Percentiles rank a stretch among this genome's conserved stretches.
Conservation (phyloP, 2,888 invertebrate genomes). For the Drosophila anomalipes region DNA sequence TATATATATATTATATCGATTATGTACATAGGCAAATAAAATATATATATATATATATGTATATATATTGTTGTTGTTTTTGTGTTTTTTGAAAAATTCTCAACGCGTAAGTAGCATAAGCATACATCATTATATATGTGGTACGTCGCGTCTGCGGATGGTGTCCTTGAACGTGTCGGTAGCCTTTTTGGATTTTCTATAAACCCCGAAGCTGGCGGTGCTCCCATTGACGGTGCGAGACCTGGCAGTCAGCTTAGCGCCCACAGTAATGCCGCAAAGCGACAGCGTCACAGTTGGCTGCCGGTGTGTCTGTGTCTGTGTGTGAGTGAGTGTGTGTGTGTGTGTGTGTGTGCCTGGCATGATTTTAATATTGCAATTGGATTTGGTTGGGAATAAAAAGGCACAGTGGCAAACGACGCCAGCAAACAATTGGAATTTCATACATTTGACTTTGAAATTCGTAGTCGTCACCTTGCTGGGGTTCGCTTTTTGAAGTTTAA, state of each 20-base stretch:
- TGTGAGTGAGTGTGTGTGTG: slow-evolving; percentile 16
- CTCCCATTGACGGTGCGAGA: slow-evolving; percentile 40
- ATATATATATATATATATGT: slow-evolving; percentile 9
- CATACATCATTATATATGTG: slow-evolving; percentile 64
- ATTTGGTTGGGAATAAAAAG: slow-evolving; percentile 45
- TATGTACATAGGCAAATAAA: neutral
- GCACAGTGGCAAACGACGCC: slow-evolving; percentile 40
- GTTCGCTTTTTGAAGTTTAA: slow-evolving; percentile 53
- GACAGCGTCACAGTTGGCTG: slow-evolving; percentile 67
- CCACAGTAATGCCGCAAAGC: slow-evolving; percentile 62
- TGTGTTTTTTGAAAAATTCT: slow-evolving; percentile 64
- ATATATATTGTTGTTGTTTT: slow-evolving; percentile 32
- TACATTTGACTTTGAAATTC: slow-evolving; percentile 58
- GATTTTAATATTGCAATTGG: slow-evolving; percentile 81
- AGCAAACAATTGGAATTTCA: slow-evolving; percentile 77
- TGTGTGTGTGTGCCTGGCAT: slow-evolving; percentile 30
- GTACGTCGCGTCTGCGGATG: slow-evolving; percentile 40
- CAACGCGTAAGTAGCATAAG: slow-evolving; percentile 59
- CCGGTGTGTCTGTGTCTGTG: neutral
- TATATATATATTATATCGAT: slow-evolving; percentile 7
- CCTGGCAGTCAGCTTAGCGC: slow-evolving; percentile 69
- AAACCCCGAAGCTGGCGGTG: slow-evolving; percentile 5
- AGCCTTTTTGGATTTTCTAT: slow-evolving; percentile 39
- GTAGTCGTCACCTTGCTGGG: slow-evolving; percentile 32
- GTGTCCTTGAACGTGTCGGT: slow-evolving; percentile 73